phyloP scores from a whole-genome alignment of 2,113 vertebrate species.

The Ploceus nigricollis region DNA sequence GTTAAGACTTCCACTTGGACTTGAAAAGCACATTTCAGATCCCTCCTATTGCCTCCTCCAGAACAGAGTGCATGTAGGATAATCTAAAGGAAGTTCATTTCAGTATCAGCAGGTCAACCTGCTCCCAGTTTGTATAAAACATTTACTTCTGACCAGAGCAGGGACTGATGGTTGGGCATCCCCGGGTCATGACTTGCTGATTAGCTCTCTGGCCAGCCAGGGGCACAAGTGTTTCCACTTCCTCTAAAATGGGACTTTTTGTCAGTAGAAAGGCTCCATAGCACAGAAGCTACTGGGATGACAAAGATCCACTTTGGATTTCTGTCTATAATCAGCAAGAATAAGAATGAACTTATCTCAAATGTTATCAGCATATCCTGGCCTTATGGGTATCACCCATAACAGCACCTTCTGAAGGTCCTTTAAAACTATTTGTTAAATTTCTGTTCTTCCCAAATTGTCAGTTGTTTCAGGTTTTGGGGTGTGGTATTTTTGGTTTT shows the following conservation, averaged over 20 bases:
- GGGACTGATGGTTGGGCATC: neutral
- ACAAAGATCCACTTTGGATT: neutral
- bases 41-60: neutral
- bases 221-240: neutral
- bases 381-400: fast-evolving
- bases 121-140: neutral
- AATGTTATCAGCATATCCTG: neutral
- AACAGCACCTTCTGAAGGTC: neutral
- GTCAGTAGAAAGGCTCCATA: neutral
- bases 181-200: neutral
- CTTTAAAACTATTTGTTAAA: neutral
- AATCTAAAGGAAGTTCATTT: neutral
- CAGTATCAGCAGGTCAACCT: neutral
- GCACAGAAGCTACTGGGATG: neutral
- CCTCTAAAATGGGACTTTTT: neutral
- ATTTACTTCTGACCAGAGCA: neutral
- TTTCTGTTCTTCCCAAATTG: neutral
- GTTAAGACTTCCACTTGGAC: neutral
- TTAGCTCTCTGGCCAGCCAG: neutral
- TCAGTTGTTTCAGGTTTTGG: neutral
- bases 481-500: neutral
- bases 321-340: neutral
- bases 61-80: neutral
- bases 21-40: neutral
- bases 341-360: neutral